phyloP scores from a whole-genome alignment of 2,797 vertebrate species.

The Spinus pinus region DNA sequence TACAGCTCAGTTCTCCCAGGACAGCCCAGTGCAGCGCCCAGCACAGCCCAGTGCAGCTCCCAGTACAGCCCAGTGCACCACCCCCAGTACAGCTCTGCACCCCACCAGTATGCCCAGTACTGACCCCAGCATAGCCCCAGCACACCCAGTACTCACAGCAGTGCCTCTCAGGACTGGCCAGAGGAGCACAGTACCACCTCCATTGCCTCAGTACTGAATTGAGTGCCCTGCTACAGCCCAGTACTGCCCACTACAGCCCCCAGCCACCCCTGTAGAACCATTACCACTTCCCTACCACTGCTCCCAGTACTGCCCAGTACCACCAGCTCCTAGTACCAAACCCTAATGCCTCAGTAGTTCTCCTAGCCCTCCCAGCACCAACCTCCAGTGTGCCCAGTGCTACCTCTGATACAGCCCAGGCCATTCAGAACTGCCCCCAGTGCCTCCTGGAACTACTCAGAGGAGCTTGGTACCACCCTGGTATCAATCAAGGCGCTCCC shows the following conservation, averaged over 20 bases:
- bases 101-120: rapidly evolving
- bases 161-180: background rate
- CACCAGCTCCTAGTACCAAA: background rate
- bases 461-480: background rate
- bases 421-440: background rate
- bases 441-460: background rate
- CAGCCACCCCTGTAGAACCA: no score
- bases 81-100: background rate
- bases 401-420: rapidly evolving
- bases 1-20: background rate
- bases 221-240: background rate
- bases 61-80: background rate
- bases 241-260: no score
- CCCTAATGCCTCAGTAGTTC: background rate
- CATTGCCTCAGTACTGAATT: background rate
- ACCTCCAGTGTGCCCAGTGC: background rate
- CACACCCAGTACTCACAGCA: background rate
- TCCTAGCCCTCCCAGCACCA: background rate
- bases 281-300: rapidly evolving
- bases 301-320: background rate
- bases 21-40: background rate
- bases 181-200: background rate
- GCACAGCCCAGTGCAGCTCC: no score
- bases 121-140: rapidly evolving
- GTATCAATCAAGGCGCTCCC: background rate